Base-by-base conservation (phyloP, 92 coral and sea anemone genomes). In the Parazoanthus atlanticus region DNA sequence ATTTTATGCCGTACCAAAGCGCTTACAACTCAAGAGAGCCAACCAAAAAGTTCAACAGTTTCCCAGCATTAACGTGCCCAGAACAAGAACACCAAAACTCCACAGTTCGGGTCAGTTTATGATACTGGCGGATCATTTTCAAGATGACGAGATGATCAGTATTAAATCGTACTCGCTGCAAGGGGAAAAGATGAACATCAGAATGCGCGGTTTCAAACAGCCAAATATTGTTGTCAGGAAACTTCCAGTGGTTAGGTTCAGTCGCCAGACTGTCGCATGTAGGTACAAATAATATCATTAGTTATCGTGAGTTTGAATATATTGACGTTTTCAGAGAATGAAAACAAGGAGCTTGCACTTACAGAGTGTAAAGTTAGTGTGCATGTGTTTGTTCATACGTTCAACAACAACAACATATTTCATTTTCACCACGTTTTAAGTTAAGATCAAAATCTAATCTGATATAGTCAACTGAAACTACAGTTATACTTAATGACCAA, bases 121-220 rank as follows among this genome's bases (percentile, higher is more conserved):
- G 28, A 38, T 54, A 8, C 85, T 81, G 46, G 73, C 43, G 26
- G 85, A 81, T 33, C 85, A 81, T 81, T 61, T 81, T 61, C 85
- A 56, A 32, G 85, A 58, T 81, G 85, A 56, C 49, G 85, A 58
- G 67, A 56, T 47, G n/a, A 58, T 58, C 66, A 81, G 74, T 30
- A 58, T 81, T 36, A 21, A 49, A 16, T 81, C 85, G 36, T 81
- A 32, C 25, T 56, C 47, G 0, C n/a, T 81, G 28, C 85, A 81
- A 58, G 85, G 85, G 19, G 85, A 81, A 23, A 81, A 61, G 85
- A 61, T 81, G 85, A 81, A 81, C 52, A 81, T 81, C 15, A 58
- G 43, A 32, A 8, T 33, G 32, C 69, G 47, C 17, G 40, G 29
- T 56, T 4, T 61, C 30, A 81, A 65, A 12, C 85, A 81, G 31